Base-by-base conservation (phyloP, 2,797 vertebrate genomes). In the Hephaestus fuliginosus region DNA sequence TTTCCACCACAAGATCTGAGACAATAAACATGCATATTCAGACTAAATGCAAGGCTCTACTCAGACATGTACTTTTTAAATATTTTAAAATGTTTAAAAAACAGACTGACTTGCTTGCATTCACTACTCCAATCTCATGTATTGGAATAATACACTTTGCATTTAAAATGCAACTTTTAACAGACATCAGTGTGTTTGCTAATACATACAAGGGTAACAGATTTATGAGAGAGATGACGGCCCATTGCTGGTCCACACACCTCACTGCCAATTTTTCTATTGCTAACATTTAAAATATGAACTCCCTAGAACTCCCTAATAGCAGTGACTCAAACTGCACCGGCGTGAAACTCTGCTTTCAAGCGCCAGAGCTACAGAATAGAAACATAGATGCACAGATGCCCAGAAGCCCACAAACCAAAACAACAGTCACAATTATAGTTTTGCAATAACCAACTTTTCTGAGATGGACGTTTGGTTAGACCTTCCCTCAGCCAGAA, bases 21-120 rank as follows among this genome's bases (percentile, higher is more conserved):
- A 52, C 18, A 70, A 51, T 64, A 33, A 61, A 69, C 8, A 63
- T 17, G 12, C n/a, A 41, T 56, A 49, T 43, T 56, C 55, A 66
- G 28, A 48, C 17, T 13, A 39, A 52, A 58, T 74, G 8, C 22
- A 48, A 36, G 22, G 61, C 36, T 17, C 5, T 30, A 66, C 36
- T 39, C 33, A 36, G 7, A 52, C 7, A 17, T 14, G 33, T 39
- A 39, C 36, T 39, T 39, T 39, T 7, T 39, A 39, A 7, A 39
- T 7, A 7, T 39, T 39, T 39, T 7, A 39, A 39, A 39, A 39
- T 8, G 36, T 39, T 39, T 9, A 39, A 39, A 39, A 39, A 7
- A 33, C 25, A 39, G 36, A 9, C 36, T 14, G 10, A 33, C 22
- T 64, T 25, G 2, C n/a, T 70, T 20, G 5, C 28, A 20, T 28